Percentiles rank a stretch among this genome's conserved stretches.
These are phyloP conservation scores for Leiothrix lutea DNA, from an alignment of 2,113 vertebrate species.

Conservation along the genomic window DNA sequence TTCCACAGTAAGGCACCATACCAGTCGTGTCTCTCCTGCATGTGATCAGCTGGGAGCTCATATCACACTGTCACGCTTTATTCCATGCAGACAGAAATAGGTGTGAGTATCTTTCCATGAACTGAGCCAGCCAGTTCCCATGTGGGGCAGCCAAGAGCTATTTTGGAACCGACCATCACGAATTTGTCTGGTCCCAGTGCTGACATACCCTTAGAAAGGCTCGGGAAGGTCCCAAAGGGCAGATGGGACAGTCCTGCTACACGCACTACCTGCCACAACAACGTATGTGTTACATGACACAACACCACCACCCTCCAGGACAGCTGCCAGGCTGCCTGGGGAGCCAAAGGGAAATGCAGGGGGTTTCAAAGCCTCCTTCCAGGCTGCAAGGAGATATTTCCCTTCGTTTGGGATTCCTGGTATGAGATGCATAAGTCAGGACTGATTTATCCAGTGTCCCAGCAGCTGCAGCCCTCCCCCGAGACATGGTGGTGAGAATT, in stretches of 20 bases:
- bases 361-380: background rate
- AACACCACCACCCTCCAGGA: background rate
- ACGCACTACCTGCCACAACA: background rate
- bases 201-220: background rate
- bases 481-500: background rate
- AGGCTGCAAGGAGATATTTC: background rate
- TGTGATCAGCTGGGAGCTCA: background rate
- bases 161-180: background rate
- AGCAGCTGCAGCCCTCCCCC: background rate
- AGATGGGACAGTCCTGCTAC: background rate
- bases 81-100: slow-evolving; percentile 2
- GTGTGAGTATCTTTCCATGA: background rate
- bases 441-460: background rate
- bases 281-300: background rate
- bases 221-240: background rate
- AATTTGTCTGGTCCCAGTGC: background rate
- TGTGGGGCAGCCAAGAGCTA: slow-evolving; percentile 39
- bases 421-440: background rate
- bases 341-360: background rate
- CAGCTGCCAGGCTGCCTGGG: background rate
- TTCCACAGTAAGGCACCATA: background rate
- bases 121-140: background rate
- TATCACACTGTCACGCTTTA: background rate
- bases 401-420: background rate
- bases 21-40: background rate